Evolutionary conservation across 2,797 vertebrate species (phyloP).

Genomic region (Thaleichthys pacificus): DNA sequence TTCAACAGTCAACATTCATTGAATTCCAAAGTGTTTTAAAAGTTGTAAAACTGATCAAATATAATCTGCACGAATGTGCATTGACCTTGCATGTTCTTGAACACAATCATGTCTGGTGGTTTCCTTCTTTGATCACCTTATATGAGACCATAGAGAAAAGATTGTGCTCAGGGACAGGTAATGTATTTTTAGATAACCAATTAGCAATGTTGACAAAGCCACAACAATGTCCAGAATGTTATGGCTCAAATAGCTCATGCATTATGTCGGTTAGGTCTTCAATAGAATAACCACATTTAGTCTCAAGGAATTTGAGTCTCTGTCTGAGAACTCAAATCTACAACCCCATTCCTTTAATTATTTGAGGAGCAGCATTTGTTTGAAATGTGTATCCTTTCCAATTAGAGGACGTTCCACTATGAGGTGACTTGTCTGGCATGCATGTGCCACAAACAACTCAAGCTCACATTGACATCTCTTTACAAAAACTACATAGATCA

Average conservation of each 20-base stretch:
- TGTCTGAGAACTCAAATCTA: conserved; percentile 20
- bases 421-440: conserved; percentile 40
- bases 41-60: conserved; percentile 30
- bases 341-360: conserved; percentile 34
- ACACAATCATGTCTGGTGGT: conserved; percentile 37
- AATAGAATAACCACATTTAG: neutral
- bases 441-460: conserved; percentile 49
- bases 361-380: conserved; percentile 32
- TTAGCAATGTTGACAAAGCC: neutral
- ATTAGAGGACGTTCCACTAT: conserved; percentile 29
- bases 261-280: neutral
- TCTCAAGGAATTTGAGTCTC: conserved; percentile 27
- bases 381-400: conserved; percentile 34
- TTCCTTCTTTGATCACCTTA: conserved; percentile 10
- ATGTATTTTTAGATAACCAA: neutral
- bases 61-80: conserved; percentile 36
- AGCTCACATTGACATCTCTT: conserved; percentile 59
- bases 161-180: neutral
- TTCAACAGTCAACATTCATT: conserved; percentile 47
- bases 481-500: conserved; percentile 53
- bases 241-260: neutral
- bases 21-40: conserved; percentile 30
- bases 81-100: conserved; percentile 26
- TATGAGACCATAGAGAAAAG: neutral
- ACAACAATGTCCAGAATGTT: neutral